Percentiles rank a stretch among this genome's conserved stretches.
phyloP scores from a whole-genome alignment of 1,140 invertebrate genomes.

The Dermatophagoides farinae region DNA sequence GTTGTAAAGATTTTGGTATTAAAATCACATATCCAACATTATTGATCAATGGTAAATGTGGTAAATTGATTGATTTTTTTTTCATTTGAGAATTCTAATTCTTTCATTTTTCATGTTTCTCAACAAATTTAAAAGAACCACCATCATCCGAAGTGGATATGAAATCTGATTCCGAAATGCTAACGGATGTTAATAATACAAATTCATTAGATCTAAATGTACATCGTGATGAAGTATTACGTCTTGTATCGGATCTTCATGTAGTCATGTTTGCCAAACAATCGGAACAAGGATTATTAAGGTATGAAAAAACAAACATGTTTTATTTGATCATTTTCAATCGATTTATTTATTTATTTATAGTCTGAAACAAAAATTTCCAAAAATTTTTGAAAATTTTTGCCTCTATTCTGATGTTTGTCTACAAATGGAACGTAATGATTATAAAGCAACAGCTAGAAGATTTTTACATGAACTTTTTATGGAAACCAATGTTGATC shows the following conservation, averaged over 20 bases:
- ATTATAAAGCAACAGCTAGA: constrained; percentile 56
- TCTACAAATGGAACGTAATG: constrained; percentile 47
- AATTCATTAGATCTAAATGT: constrained; percentile 16
- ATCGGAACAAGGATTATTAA: constrained; percentile 33
- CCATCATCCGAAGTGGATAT: background rate
- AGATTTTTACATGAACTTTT: constrained; percentile 86
- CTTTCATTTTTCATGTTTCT: background rate
- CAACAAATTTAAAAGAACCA: background rate
- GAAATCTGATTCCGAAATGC: background rate
- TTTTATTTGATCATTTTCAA: background rate
- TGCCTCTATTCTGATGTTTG: constrained; percentile 85
- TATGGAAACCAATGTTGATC: constrained; percentile 36
- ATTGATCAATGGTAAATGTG: background rate
- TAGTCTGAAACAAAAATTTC: constrained; percentile 65
- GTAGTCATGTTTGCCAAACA: constrained; percentile 32
- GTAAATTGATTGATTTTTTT: too few relatives aligned
- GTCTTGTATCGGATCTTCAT: constrained; percentile 30
- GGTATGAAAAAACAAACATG: constrained; percentile 22
- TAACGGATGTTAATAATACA: too few relatives aligned
- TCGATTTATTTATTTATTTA: constrained; percentile 17
- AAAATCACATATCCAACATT: too few relatives aligned
- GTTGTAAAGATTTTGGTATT: too few relatives aligned
- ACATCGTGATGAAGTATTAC: constrained; percentile 31
- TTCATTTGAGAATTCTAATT: background rate
- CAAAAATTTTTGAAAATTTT: constrained; percentile 57